Base-by-base conservation (phyloP, 2,797 vertebrate genomes). In the Aldrovandia affinis region DNA sequence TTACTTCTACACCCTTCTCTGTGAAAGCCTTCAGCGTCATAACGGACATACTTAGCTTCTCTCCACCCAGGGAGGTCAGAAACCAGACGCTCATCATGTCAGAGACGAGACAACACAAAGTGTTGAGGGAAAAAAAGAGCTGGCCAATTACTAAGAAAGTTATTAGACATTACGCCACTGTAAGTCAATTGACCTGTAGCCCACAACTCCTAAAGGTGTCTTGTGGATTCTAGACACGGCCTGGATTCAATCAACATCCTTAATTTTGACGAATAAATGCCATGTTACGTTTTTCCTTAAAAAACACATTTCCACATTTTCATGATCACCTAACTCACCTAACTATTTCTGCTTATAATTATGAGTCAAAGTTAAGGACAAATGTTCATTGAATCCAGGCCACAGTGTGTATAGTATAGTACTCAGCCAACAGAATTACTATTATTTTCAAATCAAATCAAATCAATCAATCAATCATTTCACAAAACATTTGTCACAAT, bases 51-150 rank as follows among this genome's bases (percentile, higher is more conserved):
- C 65, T 73, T 73, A 73, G 61, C 44, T 8, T 50, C 52, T 25
- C 78, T 70, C 50, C 47, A 9, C 81, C 81, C 85, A 22, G 15
- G 30, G 85, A 75, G 78, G 82, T 81, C 77, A 52, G 59, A 75
- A 61, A 75, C 82, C 79, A 82, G 68, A 83, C 25, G 47, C 63
- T 70, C 75, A 28, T 86, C 77, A 59, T 39, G 44, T 20, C 36
- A 78, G 78, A 59, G 36, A 70, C 20, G 77, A 50, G 33, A 9
- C 50, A 20, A 50, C 52, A 25, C 25, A 81, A 75, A n/a, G n/a
- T n/a, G n/a, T n/a, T n/a, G n/a, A n/a, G n/a, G n/a, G 65, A 54
- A 78, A 50, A 47, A 50, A 59, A 79, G 36, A 65, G 15, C 70
- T 70, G 79, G 70, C 47, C 77, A 61, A 59, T 80, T 59, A 83